These are phyloP conservation scores for Tineola bisselliella DNA, from an alignment of 2,888 invertebrate genomes.

Conservation along the genomic window DNA sequence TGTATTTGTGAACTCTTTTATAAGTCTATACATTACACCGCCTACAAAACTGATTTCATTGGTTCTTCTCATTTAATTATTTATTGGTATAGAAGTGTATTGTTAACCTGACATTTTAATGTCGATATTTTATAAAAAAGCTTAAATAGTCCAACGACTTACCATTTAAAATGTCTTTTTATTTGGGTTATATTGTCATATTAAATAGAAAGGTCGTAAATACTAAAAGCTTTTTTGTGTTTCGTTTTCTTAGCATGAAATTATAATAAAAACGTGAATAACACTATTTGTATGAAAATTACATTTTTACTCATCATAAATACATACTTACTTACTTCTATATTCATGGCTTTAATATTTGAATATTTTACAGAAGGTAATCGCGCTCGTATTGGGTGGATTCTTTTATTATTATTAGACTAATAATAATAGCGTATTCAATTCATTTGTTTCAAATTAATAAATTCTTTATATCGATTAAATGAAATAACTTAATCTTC, in stretches of 20 bases:
- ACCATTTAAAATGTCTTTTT: background rate
- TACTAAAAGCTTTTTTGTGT: constrained; percentile 9
- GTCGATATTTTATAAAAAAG: background rate
- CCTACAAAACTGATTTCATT: no score
- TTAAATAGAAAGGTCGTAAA: constrained; percentile 9
- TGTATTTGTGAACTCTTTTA: no score
- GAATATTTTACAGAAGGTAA: no score
- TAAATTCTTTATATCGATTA: no score
- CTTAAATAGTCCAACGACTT: background rate
- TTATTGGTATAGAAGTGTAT: background rate
- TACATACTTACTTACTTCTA: background rate
- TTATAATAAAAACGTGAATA: background rate
- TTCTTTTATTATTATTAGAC: no score
- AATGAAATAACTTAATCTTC: no score
- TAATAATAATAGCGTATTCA: no score
- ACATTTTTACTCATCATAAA: background rate
- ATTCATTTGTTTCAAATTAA: no score
- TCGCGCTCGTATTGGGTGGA: no score
- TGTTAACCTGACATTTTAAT: background rate
- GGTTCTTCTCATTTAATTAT: no score
- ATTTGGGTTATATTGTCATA: background rate
- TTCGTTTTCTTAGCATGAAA: constrained; percentile 3
- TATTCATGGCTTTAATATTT: no score
- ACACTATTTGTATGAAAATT: background rate
- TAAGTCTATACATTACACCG: no score